Evolutionary conservation across 1,140 invertebrate species (phyloP).

Genomic region (Megalonaias nervosa): DNA sequence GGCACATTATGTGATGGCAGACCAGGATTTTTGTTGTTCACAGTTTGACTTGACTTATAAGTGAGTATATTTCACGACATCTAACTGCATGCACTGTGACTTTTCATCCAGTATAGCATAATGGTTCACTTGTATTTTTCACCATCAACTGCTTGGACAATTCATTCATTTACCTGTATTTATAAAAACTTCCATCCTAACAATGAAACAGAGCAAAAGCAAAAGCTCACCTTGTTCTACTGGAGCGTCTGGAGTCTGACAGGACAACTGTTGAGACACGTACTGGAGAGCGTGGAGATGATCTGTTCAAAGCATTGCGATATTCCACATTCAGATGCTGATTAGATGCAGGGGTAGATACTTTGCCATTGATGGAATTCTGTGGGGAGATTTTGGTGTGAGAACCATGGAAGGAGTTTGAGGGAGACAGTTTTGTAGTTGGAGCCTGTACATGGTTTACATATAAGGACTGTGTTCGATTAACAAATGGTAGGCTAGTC

Average conservation of each 20-base stretch:
- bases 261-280: constrained; percentile 34
- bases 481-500: constrained; percentile 60
- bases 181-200: not conserved
- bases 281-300: constrained; percentile 44
- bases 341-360: constrained; percentile 51
- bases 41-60: too few relatives aligned
- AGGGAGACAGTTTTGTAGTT: constrained; percentile 49
- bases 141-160: constrained; percentile 5
- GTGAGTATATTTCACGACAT: not conserved
- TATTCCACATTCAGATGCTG: constrained; percentile 54
- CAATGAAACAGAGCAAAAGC: not conserved
- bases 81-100: not conserved
- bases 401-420: constrained; percentile 45
- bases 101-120: not conserved
- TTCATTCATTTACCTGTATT: too few relatives aligned
- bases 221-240: constrained; percentile 45
- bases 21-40: too few relatives aligned
- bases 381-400: constrained; percentile 68
- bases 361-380: constrained; percentile 61
- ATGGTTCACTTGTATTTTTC: not conserved
- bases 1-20: too few relatives aligned
- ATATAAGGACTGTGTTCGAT: constrained; percentile 61
- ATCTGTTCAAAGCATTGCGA: constrained; percentile 58
- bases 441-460: constrained; percentile 49
- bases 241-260: constrained; percentile 43